Conservation (phyloP, 2,113 vertebrate genomes). For the Seriola dumerili region DNA sequence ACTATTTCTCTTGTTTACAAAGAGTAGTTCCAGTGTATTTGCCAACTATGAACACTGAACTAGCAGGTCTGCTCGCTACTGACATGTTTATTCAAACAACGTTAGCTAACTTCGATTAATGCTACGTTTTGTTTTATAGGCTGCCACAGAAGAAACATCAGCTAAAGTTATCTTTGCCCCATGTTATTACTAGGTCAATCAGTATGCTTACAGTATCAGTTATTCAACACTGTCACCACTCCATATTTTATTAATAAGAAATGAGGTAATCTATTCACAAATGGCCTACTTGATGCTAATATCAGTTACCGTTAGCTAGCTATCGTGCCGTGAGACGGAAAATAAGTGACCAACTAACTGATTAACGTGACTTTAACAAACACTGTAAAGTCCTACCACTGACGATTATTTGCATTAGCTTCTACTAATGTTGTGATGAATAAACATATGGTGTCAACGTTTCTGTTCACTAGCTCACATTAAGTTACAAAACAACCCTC, state of each 20-base stretch:
- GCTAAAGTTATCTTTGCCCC: not conserved
- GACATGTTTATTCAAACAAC: not conserved
- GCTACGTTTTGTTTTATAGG: not conserved
- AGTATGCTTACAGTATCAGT: too few relatives aligned
- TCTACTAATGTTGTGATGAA: too few relatives aligned
- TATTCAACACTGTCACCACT: not conserved
- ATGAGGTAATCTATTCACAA: not conserved
- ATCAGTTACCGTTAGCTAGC: not conserved
- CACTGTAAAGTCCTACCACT: not conserved
- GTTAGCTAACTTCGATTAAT: constrained; percentile 18
- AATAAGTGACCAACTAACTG: not conserved
- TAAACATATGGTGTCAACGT: not conserved
- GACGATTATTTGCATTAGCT: not conserved
- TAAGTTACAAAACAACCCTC: not conserved
- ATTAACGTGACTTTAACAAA: not conserved
- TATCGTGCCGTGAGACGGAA: not conserved
- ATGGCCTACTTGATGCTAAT: not conserved
- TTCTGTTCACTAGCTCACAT: not conserved
- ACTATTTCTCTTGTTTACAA: not conserved
- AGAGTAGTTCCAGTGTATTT: too few relatives aligned
- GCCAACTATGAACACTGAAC: not conserved
- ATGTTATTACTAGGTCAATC: not conserved
- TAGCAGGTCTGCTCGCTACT: not conserved
- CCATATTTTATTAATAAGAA: not conserved
- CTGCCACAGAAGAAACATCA: not conserved